Percentiles rank a stretch among this genome's conserved stretches.
These are phyloP conservation scores for Dufourea novaeangliae DNA, from an alignment of 1,140 invertebrate genomes.

Conservation along the genomic window DNA sequence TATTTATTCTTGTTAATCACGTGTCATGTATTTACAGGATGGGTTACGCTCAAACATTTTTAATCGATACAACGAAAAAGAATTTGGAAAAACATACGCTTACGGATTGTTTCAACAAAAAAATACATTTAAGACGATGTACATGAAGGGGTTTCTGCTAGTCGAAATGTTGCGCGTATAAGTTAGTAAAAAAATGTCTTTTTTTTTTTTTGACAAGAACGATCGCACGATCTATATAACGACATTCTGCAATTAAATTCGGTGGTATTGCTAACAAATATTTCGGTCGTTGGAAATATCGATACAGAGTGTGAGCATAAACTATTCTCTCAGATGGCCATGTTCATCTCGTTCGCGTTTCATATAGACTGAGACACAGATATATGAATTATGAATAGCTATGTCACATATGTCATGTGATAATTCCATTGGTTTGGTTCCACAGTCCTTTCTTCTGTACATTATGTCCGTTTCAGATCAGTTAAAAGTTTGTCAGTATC, in stretches of 20 bases:
- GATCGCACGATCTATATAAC: not conserved
- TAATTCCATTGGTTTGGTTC: not conserved
- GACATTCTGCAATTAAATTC: not conserved
- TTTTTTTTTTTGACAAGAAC: not conserved
- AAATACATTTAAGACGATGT: not conserved
- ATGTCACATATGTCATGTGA: not conserved
- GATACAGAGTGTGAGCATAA: conserved; percentile 40
- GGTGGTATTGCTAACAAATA: not conserved
- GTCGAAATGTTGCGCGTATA: too few species aligned
- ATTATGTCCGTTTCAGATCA: not conserved
- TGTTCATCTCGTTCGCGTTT: not conserved
- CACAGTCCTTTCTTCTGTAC: not conserved
- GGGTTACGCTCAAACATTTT: not conserved
- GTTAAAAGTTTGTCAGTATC: not conserved
- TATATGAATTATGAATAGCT: not conserved
- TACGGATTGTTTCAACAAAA: not conserved
- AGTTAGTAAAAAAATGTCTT: not conserved
- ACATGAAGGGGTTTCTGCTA: too few species aligned
- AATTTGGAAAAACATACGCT: not conserved
- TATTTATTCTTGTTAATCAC: conserved; percentile 23
- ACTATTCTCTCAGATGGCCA: conserved; percentile 7
- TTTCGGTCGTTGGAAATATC: not conserved
- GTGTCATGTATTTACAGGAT: conserved; percentile 18
- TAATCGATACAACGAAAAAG: not conserved
- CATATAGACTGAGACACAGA: not conserved